Percentiles rank a stretch among this genome's conserved stretches.
phyloP scores from a whole-genome alignment of 2,113 vertebrate species.

The Astur gentilis region DNA sequence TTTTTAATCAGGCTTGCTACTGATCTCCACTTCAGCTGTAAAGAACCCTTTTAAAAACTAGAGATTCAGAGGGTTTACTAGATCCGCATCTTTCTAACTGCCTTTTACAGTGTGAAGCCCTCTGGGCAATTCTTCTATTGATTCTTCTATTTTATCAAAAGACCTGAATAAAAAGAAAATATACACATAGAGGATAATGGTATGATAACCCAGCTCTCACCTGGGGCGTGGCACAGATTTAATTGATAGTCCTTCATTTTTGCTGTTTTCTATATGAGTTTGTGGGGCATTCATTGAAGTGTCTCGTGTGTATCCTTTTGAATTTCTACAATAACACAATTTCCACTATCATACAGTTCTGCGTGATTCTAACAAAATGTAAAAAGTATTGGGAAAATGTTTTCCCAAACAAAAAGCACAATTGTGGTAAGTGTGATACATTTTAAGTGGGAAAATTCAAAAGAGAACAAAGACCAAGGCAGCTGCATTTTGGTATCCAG shows the following conservation, averaged over 20 bases:
- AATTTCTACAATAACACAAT: neutral
- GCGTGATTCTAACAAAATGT: neutral
- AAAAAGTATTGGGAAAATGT: neutral
- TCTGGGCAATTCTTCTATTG: neutral
- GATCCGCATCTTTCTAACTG: neutral
- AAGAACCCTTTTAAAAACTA: neutral
- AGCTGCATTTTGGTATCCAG: neutral
- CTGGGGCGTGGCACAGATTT: neutral
- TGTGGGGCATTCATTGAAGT: fast-evolving
- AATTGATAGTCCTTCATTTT: neutral
- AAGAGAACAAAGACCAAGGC: neutral
- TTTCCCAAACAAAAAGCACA: neutral
- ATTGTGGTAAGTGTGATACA: neutral
- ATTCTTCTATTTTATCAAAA: neutral
- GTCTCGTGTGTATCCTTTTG: neutral
- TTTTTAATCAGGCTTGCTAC: neutral
- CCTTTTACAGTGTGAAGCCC: neutral
- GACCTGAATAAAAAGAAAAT: neutral
- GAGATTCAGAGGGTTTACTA: neutral
- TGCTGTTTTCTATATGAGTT: neutral
- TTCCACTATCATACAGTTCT: neutral
- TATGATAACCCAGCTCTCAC: neutral
- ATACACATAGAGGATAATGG: neutral
- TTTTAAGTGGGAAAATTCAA: neutral
- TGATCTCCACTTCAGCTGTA: neutral